Percentiles rank a stretch among this genome's conserved stretches.
phyloP scores from a whole-genome alignment of 2,888 invertebrate species.

The Eudemis profundana region DNA sequence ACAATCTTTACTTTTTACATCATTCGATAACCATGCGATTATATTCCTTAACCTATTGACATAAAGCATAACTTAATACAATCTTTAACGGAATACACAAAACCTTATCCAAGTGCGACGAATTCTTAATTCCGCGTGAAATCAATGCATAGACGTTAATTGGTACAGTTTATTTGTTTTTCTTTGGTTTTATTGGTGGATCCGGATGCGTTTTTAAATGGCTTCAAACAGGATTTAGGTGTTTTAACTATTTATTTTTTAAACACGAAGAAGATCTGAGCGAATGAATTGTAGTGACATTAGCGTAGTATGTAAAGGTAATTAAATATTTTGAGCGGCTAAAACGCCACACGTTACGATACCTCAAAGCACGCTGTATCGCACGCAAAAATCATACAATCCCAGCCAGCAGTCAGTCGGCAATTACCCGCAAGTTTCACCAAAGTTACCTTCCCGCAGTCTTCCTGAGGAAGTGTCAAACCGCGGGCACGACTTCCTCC shows the following conservation, averaged over 20 bases:
- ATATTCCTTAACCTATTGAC: not conserved
- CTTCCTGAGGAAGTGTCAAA: constrained; percentile 85
- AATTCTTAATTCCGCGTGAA: constrained; percentile 39
- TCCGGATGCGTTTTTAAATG: constrained; percentile 26
- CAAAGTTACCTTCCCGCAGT: constrained; percentile 63
- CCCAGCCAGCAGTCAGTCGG: constrained; percentile 10
- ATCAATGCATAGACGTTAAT: constrained; percentile 39
- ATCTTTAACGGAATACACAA: not conserved
- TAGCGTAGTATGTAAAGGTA: no score
- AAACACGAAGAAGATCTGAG: not conserved
- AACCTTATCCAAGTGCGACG: constrained; percentile 24
- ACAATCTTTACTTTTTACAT: constrained; percentile 9
- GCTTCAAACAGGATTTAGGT: constrained; percentile 22
- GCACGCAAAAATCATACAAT: constrained; percentile 11
- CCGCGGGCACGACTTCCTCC: constrained; percentile 78
- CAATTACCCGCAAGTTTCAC: constrained; percentile 59
- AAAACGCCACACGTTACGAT: not conserved
- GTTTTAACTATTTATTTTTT: not conserved
- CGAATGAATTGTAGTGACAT: not conserved
- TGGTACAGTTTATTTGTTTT: constrained; percentile 22
- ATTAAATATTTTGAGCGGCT: no score
- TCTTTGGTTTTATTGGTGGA: constrained; percentile 3
- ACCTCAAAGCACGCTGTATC: not conserved
- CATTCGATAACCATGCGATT: constrained; percentile 1
- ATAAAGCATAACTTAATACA: not conserved